A percentile compares a stretch with the other conserved stretches of the same genome.
Evolutionary conservation across 30 jellyfish, hydroid and myxozoan genomes (phyloP).

Genomic region (Hydra vulgaris): DNA sequence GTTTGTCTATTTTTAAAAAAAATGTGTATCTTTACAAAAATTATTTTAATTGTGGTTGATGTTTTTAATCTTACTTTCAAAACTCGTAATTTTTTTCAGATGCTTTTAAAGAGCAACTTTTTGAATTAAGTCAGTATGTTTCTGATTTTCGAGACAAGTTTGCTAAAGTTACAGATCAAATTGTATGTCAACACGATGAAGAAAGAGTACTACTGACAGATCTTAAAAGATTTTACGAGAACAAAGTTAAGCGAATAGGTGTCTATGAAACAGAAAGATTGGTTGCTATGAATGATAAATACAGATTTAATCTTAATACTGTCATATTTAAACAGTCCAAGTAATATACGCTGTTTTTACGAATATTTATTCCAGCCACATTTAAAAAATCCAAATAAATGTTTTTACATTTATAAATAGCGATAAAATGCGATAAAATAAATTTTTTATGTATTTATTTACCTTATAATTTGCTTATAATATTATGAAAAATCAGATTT

Average conservation of each 20-base stretch:
- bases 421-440: too few relatives aligned
- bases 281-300: neutral
- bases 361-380: too few relatives aligned
- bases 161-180: neutral
- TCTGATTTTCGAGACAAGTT: neutral
- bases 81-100: too few relatives aligned
- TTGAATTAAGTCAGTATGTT: neutral
- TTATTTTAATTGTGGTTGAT: neutral
- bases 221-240: neutral
- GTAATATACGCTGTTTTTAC: too few relatives aligned
- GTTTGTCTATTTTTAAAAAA: too few relatives aligned
- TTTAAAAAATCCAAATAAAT: too few relatives aligned
- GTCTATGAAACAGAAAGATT: neutral
- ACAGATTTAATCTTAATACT: neutral
- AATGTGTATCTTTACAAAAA: neutral
- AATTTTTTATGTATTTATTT: too few relatives aligned
- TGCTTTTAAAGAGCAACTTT: neutral
- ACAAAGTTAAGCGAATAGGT: neutral
- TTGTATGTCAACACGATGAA: neutral
- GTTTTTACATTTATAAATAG: too few relatives aligned
- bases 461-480: too few relatives aligned
- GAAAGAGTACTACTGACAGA: neutral
- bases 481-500: too few relatives aligned
- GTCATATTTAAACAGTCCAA: too few relatives aligned
- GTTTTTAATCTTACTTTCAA: too few relatives aligned